Conservation (phyloP, 2,888 invertebrate species). For the Andrena marginata region DNA sequence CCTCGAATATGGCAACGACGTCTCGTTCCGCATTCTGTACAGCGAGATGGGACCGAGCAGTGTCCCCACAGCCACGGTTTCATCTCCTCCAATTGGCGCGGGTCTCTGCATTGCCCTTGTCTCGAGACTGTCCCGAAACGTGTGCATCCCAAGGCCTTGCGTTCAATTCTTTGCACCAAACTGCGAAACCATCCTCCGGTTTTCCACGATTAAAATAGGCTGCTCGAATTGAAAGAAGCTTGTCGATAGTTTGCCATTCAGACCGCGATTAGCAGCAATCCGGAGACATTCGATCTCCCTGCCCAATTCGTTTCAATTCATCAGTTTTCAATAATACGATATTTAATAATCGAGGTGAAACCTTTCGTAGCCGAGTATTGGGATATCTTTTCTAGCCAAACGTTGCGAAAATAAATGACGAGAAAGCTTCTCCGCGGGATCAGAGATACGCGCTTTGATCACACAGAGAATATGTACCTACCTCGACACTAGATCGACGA, state of each 20-base stretch:
- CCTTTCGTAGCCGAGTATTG: no score
- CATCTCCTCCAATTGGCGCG: constrained; percentile 41
- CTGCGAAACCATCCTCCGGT: not conserved
- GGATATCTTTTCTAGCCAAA: not conserved
- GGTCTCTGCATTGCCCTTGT: constrained; percentile 10
- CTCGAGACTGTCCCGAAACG: constrained; percentile 2
- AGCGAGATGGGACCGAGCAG: constrained; percentile 26
- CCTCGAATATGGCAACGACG: constrained; percentile 20
- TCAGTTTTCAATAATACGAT: no score
- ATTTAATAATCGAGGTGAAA: no score
- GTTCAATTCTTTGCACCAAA: constrained; percentile 4
- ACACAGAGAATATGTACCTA: not conserved
- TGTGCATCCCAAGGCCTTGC: not conserved
- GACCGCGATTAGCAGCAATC: no score
- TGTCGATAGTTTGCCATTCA: no score
- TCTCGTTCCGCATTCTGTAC: constrained; percentile 33
- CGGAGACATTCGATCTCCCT: no score
- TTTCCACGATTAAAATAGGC: no score
- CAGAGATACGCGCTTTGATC: not conserved
- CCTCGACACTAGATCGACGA: not conserved
- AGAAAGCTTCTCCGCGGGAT: not conserved
- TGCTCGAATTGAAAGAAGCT: no score
- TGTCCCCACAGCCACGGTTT: constrained; percentile 38
- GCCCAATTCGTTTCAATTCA: no score
- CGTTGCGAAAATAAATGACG: not conserved